Evolutionary conservation across 2,888 invertebrate species (phyloP).

Genomic region (Nomada lathburiana): DNA sequence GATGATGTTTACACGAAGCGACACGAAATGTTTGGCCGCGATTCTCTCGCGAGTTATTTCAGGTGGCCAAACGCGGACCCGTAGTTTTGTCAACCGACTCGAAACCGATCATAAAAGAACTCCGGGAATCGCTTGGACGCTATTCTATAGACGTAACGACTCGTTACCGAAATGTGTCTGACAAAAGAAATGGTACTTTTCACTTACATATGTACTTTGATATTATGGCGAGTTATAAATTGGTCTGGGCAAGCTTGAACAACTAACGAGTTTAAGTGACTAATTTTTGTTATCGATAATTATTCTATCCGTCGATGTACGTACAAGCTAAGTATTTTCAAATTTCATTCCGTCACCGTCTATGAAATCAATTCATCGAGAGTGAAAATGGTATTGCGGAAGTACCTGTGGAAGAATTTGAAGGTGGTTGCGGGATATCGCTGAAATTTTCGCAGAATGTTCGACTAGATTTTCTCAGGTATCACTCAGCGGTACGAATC

Average conservation of each 20-base stretch:
- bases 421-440: constrained; percentile 11
- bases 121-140: constrained; percentile 57
- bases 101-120: constrained; percentile 59
- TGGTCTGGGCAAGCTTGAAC: not conserved
- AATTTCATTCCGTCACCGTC: no score
- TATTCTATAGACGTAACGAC: constrained; percentile 14
- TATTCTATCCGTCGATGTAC: not conserved
- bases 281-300: not conserved
- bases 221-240: not conserved
- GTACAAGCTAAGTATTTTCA: not conserved
- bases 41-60: constrained; percentile 79
- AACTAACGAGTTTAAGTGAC: not conserved
- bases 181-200: not conserved
- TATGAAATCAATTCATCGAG: not conserved
- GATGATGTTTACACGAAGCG: constrained; percentile 77
- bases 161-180: not conserved
- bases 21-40: constrained; percentile 77
- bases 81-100: constrained; percentile 76
- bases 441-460: constrained; percentile 53
- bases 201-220: not conserved
- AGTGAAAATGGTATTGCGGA: not conserved
- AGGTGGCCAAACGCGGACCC: constrained; percentile 75
- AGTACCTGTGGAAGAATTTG: constrained; percentile 11
- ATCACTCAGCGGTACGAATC: constrained; percentile 77
- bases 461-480: constrained; percentile 73